These are phyloP conservation scores for Agelas oroides DNA, from an alignment of 37 sponge, comb jelly and placozoan species.

Conservation along the genomic window DNA sequence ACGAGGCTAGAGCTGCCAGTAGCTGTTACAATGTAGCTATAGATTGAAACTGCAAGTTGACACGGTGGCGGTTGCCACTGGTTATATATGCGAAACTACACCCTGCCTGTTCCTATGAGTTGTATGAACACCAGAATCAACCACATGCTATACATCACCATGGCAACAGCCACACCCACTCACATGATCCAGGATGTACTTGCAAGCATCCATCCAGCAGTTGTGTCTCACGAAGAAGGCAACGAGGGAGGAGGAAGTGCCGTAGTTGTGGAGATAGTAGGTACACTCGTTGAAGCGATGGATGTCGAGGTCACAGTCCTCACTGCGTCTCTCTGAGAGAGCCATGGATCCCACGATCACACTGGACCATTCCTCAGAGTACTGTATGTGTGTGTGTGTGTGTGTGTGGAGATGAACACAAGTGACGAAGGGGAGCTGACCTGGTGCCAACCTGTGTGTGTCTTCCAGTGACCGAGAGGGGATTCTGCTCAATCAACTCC, in stretches of 20 bases:
- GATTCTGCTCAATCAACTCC: conserved; percentile 62
- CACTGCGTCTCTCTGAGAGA: conserved; percentile 11
- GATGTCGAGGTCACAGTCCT: conserved; percentile 63
- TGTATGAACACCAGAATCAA: too few species aligned
- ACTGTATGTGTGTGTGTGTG: conserved; percentile 32
- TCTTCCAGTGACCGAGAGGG: conserved; percentile 38
- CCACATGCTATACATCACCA: neutral
- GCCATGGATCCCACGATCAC: conserved; percentile 21
- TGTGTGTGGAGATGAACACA: too few species aligned
- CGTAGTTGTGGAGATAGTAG: conserved; percentile 87
- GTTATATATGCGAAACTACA: too few species aligned
- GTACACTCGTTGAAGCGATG: conserved; percentile 82
- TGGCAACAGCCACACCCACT: neutral
- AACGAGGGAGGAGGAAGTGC: conserved; percentile 58
- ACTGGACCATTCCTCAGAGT: conserved; percentile 42
- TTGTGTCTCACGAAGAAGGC: conserved; percentile 82
- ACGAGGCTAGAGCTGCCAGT: too few species aligned
- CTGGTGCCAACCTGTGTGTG: conserved; percentile 38
- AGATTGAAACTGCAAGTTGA: too few species aligned
- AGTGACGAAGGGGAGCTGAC: too few species aligned
- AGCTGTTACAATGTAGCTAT: too few species aligned
- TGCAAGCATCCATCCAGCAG: conserved; percentile 77
- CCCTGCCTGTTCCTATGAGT: too few species aligned
- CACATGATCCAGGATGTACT: conserved; percentile 75
- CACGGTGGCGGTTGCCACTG: too few species aligned